These are phyloP conservation scores for Agrochola macilenta DNA, from an alignment of 2,888 invertebrate genomes.

Conservation along the genomic window DNA sequence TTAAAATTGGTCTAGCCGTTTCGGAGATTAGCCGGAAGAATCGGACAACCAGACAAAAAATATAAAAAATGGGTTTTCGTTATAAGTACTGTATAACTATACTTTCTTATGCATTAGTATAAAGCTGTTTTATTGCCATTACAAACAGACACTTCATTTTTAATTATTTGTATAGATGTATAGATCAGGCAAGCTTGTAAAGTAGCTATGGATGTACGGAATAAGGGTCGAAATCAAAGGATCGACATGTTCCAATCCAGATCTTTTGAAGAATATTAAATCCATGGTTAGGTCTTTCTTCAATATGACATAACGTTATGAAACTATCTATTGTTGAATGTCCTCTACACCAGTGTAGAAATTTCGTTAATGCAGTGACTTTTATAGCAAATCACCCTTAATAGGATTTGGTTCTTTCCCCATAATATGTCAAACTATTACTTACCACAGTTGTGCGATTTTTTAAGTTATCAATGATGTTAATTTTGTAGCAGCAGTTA, in stretches of 20 bases:
- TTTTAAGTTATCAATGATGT: neutral
- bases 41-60: too few species aligned
- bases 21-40: too few species aligned
- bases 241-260: neutral
- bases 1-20: too few species aligned
- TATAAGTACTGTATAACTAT: too few species aligned
- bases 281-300: neutral
- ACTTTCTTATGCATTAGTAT: too few species aligned
- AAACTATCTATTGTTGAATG: neutral
- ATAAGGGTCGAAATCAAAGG: neutral
- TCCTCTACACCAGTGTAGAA: too few species aligned
- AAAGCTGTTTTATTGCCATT: too few species aligned
- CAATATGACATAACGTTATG: neutral
- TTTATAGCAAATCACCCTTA: neutral
- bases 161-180: too few species aligned
- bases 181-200: neutral
- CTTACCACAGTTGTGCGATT: too few species aligned
- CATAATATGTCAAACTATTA: neutral
- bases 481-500: neutral
- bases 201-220: neutral
- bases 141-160: too few species aligned
- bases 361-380: neutral
- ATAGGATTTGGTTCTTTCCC: neutral
- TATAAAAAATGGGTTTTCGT: too few species aligned
- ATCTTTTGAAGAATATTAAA: neutral